These are phyloP conservation scores for Dinocampus coccinellae DNA, from an alignment of 2,888 invertebrate genomes.

Conservation along the genomic window DNA sequence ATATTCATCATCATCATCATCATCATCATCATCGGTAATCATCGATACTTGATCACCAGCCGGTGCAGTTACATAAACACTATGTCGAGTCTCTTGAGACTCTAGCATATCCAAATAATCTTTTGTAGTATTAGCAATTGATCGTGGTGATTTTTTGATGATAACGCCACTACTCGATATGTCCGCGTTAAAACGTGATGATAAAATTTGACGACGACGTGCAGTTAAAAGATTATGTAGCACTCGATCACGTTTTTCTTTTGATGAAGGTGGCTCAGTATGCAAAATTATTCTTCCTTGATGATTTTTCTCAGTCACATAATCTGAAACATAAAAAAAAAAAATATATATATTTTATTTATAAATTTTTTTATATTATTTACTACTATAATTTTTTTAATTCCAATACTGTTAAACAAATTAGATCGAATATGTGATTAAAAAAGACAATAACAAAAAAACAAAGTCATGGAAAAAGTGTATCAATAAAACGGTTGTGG, in stretches of 20 bases:
- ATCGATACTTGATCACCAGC: constrained; percentile 36
- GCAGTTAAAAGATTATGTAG: constrained; percentile 72
- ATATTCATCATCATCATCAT: constrained; percentile 35
- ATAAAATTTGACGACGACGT: constrained; percentile 74
- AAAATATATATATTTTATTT: constrained; percentile 31
- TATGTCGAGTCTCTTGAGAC: constrained; percentile 59
- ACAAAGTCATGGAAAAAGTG: background rate
- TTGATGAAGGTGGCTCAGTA: constrained; percentile 56
- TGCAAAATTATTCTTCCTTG: constrained; percentile 56
- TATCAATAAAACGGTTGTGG: constrained; percentile 18
- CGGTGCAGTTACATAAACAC: constrained; percentile 53
- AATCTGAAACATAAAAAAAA: constrained; percentile 49
- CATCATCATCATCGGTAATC: constrained; percentile 35
- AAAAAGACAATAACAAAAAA: background rate
- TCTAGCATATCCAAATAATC: constrained; percentile 53
- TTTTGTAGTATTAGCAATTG: constrained; percentile 36
- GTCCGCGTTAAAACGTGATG: constrained; percentile 66
- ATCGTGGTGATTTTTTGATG: constrained; percentile 39
- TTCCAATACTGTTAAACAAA: background rate
- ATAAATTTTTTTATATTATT: background rate
- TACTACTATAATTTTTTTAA: background rate
- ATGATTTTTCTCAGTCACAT: constrained; percentile 49
- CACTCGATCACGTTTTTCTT: constrained; percentile 60
- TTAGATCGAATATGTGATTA: background rate
- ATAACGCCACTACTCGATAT: constrained; percentile 41